A percentile compares a stretch with the other conserved stretches of the same genome.
Conservation (phyloP, 1,140 invertebrate species). For the Artemia franciscana region DNA sequence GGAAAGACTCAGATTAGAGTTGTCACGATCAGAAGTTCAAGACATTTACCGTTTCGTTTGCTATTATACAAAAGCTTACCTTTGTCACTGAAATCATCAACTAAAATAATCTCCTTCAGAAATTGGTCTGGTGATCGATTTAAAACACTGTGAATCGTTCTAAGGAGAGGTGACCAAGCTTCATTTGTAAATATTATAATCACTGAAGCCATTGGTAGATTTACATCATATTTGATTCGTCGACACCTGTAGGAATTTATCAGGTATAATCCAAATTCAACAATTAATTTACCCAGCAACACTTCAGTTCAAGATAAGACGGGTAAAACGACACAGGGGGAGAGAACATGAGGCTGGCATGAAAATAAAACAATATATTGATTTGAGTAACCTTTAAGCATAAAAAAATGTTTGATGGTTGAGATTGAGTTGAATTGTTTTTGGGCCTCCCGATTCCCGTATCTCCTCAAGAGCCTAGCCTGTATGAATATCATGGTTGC, state of each 20-base stretch:
- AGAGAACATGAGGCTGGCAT: background rate
- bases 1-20: no score
- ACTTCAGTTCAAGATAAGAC: background rate
- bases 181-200: slow-evolving; percentile 78
- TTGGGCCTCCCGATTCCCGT: no score
- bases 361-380: slow-evolving; percentile 5
- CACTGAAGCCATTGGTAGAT: slow-evolving; percentile 33
- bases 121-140: slow-evolving; percentile 40
- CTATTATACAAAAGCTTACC: no score
- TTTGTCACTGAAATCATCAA: slow-evolving; percentile 66
- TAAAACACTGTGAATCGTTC: slow-evolving; percentile 68
- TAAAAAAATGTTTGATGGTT: no score
- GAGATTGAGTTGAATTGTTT: no score
- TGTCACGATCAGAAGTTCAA: no score
- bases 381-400: no score
- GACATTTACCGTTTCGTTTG: no score
- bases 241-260: slow-evolving; percentile 27
- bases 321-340: no score
- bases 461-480: no score
- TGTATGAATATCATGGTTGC: no score
- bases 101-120: slow-evolving; percentile 59
- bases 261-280: background rate
- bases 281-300: background rate
- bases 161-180: slow-evolving; percentile 52
- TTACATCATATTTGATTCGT: slow-evolving; percentile 25